These are phyloP conservation scores for Phrixothrix hirtus DNA, from an alignment of 2,888 invertebrate species.

Conservation along the genomic window DNA sequence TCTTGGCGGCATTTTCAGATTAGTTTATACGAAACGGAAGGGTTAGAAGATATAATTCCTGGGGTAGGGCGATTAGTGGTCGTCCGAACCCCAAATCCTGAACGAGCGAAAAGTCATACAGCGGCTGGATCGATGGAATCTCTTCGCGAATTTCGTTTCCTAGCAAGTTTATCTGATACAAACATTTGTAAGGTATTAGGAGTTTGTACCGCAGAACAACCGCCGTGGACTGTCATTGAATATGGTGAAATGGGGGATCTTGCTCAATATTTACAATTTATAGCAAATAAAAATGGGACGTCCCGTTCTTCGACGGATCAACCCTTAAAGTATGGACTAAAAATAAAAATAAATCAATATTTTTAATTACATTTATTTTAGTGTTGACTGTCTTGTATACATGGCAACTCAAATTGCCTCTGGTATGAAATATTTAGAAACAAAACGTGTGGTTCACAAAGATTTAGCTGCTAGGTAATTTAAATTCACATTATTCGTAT, in stretches of 20 bases:
- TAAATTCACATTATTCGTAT: conserved; percentile 12
- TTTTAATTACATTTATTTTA: conserved; percentile 47
- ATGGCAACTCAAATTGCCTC: conserved; percentile 77
- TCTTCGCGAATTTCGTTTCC: conserved; percentile 68
- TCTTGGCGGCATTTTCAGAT: conserved; percentile 53
- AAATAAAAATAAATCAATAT: background rate
- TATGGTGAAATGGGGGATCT: conserved; percentile 77
- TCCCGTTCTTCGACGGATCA: conserved; percentile 47
- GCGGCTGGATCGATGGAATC: conserved; percentile 54
- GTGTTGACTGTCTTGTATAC: conserved; percentile 70
- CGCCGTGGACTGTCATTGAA: conserved; percentile 72
- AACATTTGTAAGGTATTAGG: conserved; percentile 69
- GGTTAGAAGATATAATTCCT: conserved; percentile 57
- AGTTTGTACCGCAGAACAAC: conserved; percentile 62
- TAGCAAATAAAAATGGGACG: conserved; percentile 52
- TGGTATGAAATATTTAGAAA: conserved; percentile 80
- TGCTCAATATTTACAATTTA: conserved; percentile 65
- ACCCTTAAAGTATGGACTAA: conserved; percentile 52
- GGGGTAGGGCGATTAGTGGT: conserved; percentile 59
- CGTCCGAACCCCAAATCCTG: conserved; percentile 59
- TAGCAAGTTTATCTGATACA: conserved; percentile 68
- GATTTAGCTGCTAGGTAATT: conserved; percentile 71
- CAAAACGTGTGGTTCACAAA: conserved; percentile 76
- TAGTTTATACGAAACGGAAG: conserved; percentile 61
- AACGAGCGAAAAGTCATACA: conserved; percentile 53